Conservation (phyloP, 2,888 invertebrate species). For the Formica aserva region DNA sequence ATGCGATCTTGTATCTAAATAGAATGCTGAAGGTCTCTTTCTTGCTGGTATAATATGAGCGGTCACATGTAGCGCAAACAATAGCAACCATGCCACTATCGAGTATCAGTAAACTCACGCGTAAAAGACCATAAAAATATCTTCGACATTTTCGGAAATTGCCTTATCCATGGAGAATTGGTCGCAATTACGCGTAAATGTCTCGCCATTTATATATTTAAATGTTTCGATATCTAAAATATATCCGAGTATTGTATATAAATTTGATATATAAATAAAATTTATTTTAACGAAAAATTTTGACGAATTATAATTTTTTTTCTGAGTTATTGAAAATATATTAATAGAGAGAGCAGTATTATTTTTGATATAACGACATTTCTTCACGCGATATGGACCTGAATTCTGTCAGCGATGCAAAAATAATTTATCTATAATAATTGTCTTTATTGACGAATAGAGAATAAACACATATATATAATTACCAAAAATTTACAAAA, state of each 20-base stretch:
- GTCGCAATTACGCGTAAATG: not conserved
- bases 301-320: not conserved
- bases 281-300: not conserved
- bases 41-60: not conserved
- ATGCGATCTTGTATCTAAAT: conserved; percentile 52
- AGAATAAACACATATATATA: not conserved
- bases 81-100: not conserved
- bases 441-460: not conserved
- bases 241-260: not conserved
- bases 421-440: not conserved
- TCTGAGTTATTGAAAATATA: not conserved
- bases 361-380: not conserved
- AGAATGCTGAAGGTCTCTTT: conserved; percentile 38
- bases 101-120: not conserved
- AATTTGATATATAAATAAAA: not conserved
- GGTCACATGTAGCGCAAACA: not conserved
- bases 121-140: not conserved
- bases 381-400: not conserved
- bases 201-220: not conserved
- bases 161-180: too few relatives aligned
- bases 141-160: not conserved
- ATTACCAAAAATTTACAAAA: not conserved
- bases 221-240: not conserved
- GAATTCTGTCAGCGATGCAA: not conserved
- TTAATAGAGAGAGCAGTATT: not conserved